These are phyloP conservation scores for Amphipyra tragopoginis DNA, from an alignment of 2,888 invertebrate species.

Conservation along the genomic window DNA sequence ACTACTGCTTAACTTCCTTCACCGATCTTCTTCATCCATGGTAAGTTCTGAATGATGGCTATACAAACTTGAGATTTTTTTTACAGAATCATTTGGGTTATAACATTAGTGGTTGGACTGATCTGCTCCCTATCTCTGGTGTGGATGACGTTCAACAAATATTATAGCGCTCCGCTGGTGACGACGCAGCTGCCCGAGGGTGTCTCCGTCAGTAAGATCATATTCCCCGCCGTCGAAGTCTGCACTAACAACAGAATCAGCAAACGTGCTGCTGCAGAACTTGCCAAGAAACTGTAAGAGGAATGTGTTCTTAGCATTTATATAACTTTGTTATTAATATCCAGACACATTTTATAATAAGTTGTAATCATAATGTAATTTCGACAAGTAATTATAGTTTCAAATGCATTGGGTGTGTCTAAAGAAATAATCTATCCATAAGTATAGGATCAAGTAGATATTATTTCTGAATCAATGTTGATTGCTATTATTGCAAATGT, in stretches of 20 bases:
- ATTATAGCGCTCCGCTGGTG: constrained; percentile 80
- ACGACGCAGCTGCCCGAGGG: constrained; percentile 86
- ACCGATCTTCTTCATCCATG: neutral
- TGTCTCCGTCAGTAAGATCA: constrained; percentile 80
- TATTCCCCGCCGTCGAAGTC: constrained; percentile 86
- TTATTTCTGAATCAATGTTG: too few relatives aligned
- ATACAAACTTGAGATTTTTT: neutral
- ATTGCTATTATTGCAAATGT: too few relatives aligned
- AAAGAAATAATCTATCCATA: too few relatives aligned
- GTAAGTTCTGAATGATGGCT: neutral
- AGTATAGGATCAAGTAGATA: too few relatives aligned
- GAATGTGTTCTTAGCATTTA: neutral
- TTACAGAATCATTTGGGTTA: constrained; percentile 79
- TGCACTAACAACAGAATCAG: constrained; percentile 87
- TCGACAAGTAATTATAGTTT: too few relatives aligned
- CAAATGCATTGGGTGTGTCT: too few relatives aligned
- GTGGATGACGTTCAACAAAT: constrained; percentile 80
- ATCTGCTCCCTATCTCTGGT: constrained; percentile 80
- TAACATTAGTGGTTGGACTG: constrained; percentile 78
- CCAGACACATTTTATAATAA: too few relatives aligned
- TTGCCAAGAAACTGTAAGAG: constrained; percentile 80
- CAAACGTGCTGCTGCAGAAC: constrained; percentile 74
- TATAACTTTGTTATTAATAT: too few relatives aligned
- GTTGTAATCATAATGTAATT: too few relatives aligned
- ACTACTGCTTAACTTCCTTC: too few relatives aligned